Evolutionary conservation across 1,140 invertebrate species (phyloP).

Genomic region (Lethrus apterus): DNA sequence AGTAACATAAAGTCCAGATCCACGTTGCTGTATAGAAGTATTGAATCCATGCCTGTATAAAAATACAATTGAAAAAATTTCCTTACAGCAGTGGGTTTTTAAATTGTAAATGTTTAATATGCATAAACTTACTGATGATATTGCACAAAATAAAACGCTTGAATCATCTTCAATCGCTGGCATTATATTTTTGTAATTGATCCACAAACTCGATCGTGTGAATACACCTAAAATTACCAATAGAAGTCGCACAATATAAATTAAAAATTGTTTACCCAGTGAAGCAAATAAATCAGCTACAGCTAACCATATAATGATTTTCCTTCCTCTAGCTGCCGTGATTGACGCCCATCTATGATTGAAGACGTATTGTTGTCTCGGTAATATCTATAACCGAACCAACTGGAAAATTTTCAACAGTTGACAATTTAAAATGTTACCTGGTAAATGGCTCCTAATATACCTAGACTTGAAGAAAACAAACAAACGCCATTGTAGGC

Average conservation of each 20-base stretch:
- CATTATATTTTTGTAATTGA: conserved; percentile 58
- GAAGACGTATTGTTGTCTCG: conserved; percentile 32
- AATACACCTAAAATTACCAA: conserved; percentile 55
- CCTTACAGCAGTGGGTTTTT: neutral
- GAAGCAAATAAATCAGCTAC: conserved; percentile 69
- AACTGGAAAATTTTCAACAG: conserved; percentile 2
- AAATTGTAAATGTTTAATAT: too few relatives aligned
- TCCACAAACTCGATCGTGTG: conserved; percentile 61
- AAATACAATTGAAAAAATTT: conserved; percentile 28
- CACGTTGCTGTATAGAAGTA: conserved; percentile 79
- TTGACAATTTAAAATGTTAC: conserved; percentile 39
- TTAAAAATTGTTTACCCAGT: conserved; percentile 48
- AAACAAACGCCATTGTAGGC: conserved; percentile 66
- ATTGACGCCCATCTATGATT: conserved; percentile 46
- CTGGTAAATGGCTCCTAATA: conserved; percentile 67
- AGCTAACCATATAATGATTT: conserved; percentile 70
- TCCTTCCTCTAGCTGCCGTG: conserved; percentile 53
- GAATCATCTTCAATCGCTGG: conserved; percentile 54
- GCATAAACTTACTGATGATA: conserved; percentile 57
- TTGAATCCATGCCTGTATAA: conserved; percentile 74
- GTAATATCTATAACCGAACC: conserved; percentile 42
- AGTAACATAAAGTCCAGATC: conserved; percentile 78
- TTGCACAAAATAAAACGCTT: conserved; percentile 62
- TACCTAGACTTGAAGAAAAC: conserved; percentile 61
- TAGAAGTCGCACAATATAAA: conserved; percentile 19